Evolutionary conservation across 2,888 invertebrate genomes (phyloP).

Genomic region (Eurytoma californica): DNA sequence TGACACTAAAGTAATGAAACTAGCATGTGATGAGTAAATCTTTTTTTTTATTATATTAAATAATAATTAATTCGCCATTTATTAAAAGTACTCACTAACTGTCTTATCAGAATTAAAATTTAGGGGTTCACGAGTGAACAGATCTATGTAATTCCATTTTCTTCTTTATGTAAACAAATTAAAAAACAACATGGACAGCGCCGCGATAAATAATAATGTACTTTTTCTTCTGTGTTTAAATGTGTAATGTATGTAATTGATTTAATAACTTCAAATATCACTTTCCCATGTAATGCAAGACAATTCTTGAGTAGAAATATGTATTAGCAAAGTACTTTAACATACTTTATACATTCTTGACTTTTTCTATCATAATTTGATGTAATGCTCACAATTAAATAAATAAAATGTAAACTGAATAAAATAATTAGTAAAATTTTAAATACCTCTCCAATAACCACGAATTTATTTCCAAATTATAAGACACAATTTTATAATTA

Average conservation of each 20-base stretch:
- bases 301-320: conserved; percentile 16
- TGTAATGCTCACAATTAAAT: conserved; percentile 43
- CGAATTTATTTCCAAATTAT: neutral
- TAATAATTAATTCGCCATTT: conserved; percentile 3
- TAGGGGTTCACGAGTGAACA: conserved; percentile 19
- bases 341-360: conserved; percentile 31
- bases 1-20: too few relatives aligned
- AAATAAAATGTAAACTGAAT: conserved; percentile 17
- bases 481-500: conserved; percentile 3
- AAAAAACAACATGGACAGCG: conserved; percentile 19
- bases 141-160: conserved; percentile 32
- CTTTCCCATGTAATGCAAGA: conserved; percentile 22
- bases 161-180: conserved; percentile 26
- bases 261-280: conserved; percentile 22
- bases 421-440: conserved; percentile 17
- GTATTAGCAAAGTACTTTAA: conserved; percentile 17
- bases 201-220: conserved; percentile 44
- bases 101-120: conserved; percentile 1
- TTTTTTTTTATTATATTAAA: neutral
- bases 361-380: conserved; percentile 41
- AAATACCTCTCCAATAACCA: conserved; percentile 23
- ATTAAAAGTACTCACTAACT: conserved; percentile 1
- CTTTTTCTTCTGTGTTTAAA: conserved; percentile 31
- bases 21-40: too few relatives aligned
- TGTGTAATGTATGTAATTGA: conserved; percentile 38